Base-by-base conservation (phyloP, 53 echinoderm and acorn worm genomes). In the Antedon mediterranea region DNA sequence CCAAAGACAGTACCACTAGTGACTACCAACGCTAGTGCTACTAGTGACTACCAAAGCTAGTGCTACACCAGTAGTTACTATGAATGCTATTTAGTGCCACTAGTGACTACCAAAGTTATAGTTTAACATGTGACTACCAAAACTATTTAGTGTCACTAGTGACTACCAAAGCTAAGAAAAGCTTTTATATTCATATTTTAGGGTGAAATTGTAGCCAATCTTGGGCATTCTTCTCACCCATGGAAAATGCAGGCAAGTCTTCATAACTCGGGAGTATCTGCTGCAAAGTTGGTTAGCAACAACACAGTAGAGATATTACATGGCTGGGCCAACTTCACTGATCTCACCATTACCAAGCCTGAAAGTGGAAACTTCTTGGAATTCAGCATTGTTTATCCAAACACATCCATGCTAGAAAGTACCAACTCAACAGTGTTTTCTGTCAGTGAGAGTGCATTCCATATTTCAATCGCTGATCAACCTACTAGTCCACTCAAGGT, bases 271-370 rank as follows among this genome's bases (percentile, higher is more conserved):
- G 71, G 82, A 0, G 72, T 31, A 23, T 43, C 33, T 32, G 44
- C 75, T 23, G 88, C 80, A 11, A 80, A 76, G 37, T 83, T 92
- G 34, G n/a, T 82, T 11, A 92, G 92, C 30, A 88, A 86, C 82
- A 80, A 71, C 80, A 93, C 88, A 9, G 77, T 87, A 32, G 73
- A 86, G 8, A 90, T 98, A 29, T 29, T 42, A 30, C 72, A 72
- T 3, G 88, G 98, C 42, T 98, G 84, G 82, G 90, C 86, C 43
- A 93, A 92, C 85, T 98, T 79, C 84, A 90, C 92, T 13, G 85
- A 88, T 71, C 78, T 98, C 34, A 80, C 88, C 74, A 43, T 98
- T 42, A 71, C 43, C 72, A 34, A 13, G 32, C 43, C 33, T 15
- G 88, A 90, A 4, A 34, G 72, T 0, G 84, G 84, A 14, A 86